Conservation (phyloP, 2,888 invertebrate genomes). For the Zootermopsis nevadensis region DNA sequence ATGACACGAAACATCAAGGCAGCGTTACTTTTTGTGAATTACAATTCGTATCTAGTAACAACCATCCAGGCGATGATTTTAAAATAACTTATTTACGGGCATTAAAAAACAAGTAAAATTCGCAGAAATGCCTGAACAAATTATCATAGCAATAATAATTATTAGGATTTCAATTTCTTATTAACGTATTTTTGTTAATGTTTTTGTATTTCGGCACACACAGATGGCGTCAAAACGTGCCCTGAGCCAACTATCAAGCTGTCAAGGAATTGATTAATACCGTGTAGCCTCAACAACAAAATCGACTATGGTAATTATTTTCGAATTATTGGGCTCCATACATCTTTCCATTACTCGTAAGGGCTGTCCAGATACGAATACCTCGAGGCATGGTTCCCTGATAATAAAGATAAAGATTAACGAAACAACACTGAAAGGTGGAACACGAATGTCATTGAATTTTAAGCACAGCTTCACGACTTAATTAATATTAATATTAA, state of each 20-base stretch:
- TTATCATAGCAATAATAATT: slow-evolving; percentile 7
- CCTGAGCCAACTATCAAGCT: slow-evolving; percentile 3
- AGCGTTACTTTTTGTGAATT: not conserved
- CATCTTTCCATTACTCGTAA: not conserved
- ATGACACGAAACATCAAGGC: not conserved
- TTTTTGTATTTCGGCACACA: slow-evolving; percentile 1
- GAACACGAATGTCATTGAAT: not conserved
- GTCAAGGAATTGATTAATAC: slow-evolving; percentile 3
- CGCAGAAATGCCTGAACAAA: not conserved
- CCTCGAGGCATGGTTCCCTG: too few species aligned
- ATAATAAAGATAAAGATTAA: not conserved
- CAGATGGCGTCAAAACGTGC: not conserved
- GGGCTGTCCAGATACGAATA: not conserved
- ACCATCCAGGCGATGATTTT: not conserved
- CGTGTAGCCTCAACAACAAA: not conserved
- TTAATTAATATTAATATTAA: not conserved
- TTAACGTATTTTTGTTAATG: not conserved
- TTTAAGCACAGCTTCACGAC: slow-evolving; percentile 1
- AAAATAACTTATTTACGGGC: not conserved
- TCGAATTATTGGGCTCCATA: not conserved
- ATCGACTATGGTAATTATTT: slow-evolving; percentile 19
- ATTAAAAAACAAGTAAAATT: too few species aligned
- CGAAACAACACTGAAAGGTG: not conserved
- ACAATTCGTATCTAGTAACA: not conserved
- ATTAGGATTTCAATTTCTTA: not conserved